Evolutionary conservation across 2,888 invertebrate genomes (phyloP), one percentile per base, ranked within the genome.

Genomic region (Acronicta alni): DNA sequence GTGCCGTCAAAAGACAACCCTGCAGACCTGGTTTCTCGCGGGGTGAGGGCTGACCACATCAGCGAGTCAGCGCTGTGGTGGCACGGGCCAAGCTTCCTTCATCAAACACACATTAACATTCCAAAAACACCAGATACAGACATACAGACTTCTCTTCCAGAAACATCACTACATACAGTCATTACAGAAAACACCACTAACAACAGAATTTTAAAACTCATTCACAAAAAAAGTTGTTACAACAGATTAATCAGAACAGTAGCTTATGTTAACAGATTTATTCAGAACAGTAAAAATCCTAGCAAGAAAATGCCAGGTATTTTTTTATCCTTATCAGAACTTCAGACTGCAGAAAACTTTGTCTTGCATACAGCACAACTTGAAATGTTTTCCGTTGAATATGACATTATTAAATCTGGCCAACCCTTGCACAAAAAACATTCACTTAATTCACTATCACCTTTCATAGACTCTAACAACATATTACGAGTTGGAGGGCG

Each of bases 41-140:
- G 30, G 30, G 30, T 41, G 39, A 41, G 39, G 39, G 17, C 39
- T 42, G 42, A 42, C 42, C 42, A 17, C 42, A 18, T 42, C 42
- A 42, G 10, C 23, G 42, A 42, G 42, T 42, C 42, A 42, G 42
- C 42, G n/a, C 20, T 42, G 42, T 42, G 42, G 42, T 42, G 42
- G 42, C 23, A 42, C 12, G 42, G 42, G 14, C 42, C 42, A n/a
- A 42, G n/a, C 5, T 20, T 42, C 20, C 42, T 42, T 20, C 42
- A 23, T 42, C 18, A 42, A 2, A 23, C 42, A 42, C 20, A 23
- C 42, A 42, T 42, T 23, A 20, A 42, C 42, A n/a, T 42, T 20
- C 42, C 42, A 42, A 20, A 20, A 42, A 42, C 42, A 23, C 42
- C 42, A 23, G 42, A 20, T 14, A 42, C 42, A 20, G 14, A 42